phyloP scores from a whole-genome alignment of 2,113 vertebrate species.

The Cardinalis cardinalis region DNA sequence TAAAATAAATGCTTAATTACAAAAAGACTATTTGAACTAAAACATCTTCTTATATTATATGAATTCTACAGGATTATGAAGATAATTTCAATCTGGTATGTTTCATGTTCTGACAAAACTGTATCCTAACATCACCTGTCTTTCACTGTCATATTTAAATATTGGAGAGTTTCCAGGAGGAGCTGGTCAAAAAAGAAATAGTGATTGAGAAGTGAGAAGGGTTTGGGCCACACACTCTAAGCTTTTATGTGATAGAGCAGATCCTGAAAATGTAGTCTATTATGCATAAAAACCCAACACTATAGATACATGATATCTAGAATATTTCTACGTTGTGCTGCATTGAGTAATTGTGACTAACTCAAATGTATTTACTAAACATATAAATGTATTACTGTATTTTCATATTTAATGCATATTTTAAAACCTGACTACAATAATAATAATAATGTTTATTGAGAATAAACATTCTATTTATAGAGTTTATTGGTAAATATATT shows the following conservation, averaged over 20 bases:
- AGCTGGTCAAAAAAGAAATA: not conserved
- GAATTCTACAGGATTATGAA: not conserved
- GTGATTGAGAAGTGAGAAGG: not conserved
- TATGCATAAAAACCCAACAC: not conserved
- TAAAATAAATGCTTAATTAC: not conserved
- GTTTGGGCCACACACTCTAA: not conserved
- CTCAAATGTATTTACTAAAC: not conserved
- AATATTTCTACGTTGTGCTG: not conserved
- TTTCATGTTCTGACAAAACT: not conserved
- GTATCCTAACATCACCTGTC: not conserved
- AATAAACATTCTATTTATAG: not conserved
- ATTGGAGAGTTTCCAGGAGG: not conserved
- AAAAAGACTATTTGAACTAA: not conserved
- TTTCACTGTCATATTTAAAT: not conserved
- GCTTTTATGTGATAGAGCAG: not conserved
- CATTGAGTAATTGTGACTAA: not conserved
- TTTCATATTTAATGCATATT: not conserved
- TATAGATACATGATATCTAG: not conserved
- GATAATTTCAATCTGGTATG: not conserved
- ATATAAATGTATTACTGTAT: not conserved
- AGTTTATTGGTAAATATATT: not conserved
- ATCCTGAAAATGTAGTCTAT: not conserved
- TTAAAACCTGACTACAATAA: not conserved
- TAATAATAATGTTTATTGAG: not conserved
- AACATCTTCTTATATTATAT: not conserved